Percentiles rank a stretch among this genome's conserved stretches.
Evolutionary conservation across 1,140 invertebrate genomes (phyloP).

Genomic region (Adelges cooleyi): DNA sequence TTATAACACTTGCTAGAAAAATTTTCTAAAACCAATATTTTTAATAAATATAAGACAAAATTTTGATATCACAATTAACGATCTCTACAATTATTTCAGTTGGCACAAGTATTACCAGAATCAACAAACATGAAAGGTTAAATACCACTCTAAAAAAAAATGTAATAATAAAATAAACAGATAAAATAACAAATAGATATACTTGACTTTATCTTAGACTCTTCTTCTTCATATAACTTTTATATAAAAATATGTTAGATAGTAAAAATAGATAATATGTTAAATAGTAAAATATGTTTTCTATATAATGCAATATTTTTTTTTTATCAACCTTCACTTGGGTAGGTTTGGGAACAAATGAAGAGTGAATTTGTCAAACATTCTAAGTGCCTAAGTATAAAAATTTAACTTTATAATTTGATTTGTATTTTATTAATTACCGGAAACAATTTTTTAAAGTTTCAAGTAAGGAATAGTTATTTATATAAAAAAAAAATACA

Average conservation of each 20-base stretch:
- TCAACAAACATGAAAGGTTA: constrained; percentile 77
- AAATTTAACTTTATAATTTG: too few relatives aligned
- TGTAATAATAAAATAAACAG: background rate
- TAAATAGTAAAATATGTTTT: constrained; percentile 64
- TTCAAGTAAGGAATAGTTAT: too few relatives aligned
- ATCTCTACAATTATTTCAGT: constrained; percentile 92
- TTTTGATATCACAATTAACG: constrained; percentile 77
- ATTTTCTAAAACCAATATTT: constrained; percentile 54
- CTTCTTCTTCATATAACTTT: constrained; percentile 73
- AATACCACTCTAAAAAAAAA: constrained; percentile 61
- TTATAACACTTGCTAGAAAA: constrained; percentile 43
- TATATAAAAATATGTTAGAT: too few relatives aligned
- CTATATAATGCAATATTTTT: constrained; percentile 74
- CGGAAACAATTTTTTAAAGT: too few relatives aligned
- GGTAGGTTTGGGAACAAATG: constrained; percentile 84
- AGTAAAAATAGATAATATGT: too few relatives aligned
- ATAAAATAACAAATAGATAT: constrained; percentile 12
- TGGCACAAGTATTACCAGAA: constrained; percentile 87
- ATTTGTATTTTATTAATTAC: too few relatives aligned
- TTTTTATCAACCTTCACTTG: constrained; percentile 56
- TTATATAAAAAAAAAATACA: too few relatives aligned
- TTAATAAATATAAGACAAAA: constrained; percentile 76
- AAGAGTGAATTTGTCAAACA: too few relatives aligned
- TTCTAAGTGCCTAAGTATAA: too few relatives aligned
- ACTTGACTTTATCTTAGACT: constrained; percentile 86